phyloP scores from a whole-genome alignment of 2,113 vertebrate species.

The Ophiodon elongatus region DNA sequence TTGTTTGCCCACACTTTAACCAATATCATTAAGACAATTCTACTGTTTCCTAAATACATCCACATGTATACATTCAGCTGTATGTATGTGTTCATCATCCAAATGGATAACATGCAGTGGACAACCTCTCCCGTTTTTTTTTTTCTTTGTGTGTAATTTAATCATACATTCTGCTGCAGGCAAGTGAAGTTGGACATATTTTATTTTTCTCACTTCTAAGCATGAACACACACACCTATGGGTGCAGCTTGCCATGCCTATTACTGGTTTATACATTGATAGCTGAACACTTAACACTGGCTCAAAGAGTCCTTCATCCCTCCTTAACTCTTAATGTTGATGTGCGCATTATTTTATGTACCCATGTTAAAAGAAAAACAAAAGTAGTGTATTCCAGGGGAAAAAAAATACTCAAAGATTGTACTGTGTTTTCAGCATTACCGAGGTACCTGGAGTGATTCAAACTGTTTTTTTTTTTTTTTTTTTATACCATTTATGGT shows the following conservation, averaged over 20 bases:
- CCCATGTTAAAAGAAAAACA: constrained; percentile 81
- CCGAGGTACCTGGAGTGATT: constrained; percentile 85
- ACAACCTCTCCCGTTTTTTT: constrained; percentile 30
- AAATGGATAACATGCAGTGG: constrained; percentile 74
- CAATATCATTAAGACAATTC: constrained; percentile 72
- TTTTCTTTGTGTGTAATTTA: constrained; percentile 61
- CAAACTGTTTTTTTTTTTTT: constrained; percentile 61
- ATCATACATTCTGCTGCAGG: constrained; percentile 67
- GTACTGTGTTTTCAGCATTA: constrained; percentile 86
- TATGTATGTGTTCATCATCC: constrained; percentile 80
- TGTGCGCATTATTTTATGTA: constrained; percentile 84
- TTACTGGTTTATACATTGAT: constrained; percentile 75
- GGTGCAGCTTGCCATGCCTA: constrained; percentile 75
- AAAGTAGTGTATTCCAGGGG: constrained; percentile 80
- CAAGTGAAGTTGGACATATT: constrained; percentile 72
- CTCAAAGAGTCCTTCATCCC: constrained; percentile 78
- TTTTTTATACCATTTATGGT: constrained; percentile 81
- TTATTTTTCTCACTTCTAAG: constrained; percentile 73
- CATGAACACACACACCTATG: constrained; percentile 75
- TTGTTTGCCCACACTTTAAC: constrained; percentile 76
- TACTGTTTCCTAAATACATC: constrained; percentile 78
- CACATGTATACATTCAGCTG: constrained; percentile 79
- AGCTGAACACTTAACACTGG: constrained; percentile 74
- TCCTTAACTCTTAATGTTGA: constrained; percentile 79
- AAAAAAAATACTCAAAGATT: constrained; percentile 83